Evolutionary conservation across 2,113 vertebrate genomes (phyloP), one percentile per base, ranked within the genome.

Genomic region (Prionailurus viverrinus): DNA sequence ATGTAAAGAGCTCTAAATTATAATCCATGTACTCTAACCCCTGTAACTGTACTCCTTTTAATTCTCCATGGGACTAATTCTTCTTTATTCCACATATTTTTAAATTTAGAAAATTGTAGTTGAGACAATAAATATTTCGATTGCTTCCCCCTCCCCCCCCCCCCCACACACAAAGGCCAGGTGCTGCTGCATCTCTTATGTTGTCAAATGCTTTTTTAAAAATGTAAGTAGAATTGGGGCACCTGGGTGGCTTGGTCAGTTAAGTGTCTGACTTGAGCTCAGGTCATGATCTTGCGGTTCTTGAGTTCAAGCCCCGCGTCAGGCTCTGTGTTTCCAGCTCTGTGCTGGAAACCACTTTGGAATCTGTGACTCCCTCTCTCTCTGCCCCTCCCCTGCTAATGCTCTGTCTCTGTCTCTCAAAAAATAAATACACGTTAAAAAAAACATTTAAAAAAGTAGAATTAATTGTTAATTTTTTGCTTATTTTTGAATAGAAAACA

Each of bases 401-500:
- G 45, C 45, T 45, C 45, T 45, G 45, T 45, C 41, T 45, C 45
- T 45, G 45, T 8, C 45, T 45, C 45, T 45, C 45, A 45, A 45
- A 45, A 45, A 45, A 45, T 45, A 45, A 45, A 45, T 45, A 45
- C 45, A 45, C 45, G 7, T 45, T 45, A 45, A 45, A 45, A 45
- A 45, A 45, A 8, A 45, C 45, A 45, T 45, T 45, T 45, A 45
- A 45, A 45, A 45, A 45, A 45, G 8, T 45, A 45, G 45, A 83
- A 58, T 88, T 63, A 51, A 41, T 39, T 19, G 7, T 89, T 65
- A 33, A 8, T 36, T 51, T 69, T 16, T 69, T 74, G 0, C 55
- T 96, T 94, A 83, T 31, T 92, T 36, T 73, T 91, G n/a, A 90
- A 33, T 48, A 31, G 33, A n/a, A 97, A 95, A 71, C 63, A 83